Evolutionary conservation across 2,888 invertebrate species (phyloP).

Genomic region (Agriopis marginaria): DNA sequence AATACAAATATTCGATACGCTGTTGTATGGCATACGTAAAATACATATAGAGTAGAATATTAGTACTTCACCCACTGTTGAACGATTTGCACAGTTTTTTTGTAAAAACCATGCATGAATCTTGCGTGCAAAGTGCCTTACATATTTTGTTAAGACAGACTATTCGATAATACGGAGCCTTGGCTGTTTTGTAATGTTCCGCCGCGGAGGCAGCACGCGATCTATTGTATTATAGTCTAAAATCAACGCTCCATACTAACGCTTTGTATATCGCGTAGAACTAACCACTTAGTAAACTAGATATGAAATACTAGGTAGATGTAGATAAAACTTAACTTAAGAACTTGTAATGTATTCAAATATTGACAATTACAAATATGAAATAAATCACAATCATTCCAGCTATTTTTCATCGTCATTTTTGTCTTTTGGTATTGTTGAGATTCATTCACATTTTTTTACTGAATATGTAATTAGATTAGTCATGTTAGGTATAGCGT

Average conservation of each 20-base stretch:
- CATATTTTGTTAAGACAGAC: not conserved
- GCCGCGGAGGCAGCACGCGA: slow-evolving; percentile 14
- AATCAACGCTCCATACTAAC: not conserved
- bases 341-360: slow-evolving; percentile 7
- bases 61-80: not conserved
- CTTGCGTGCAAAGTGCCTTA: slow-evolving; percentile 1
- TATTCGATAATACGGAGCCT: slow-evolving; percentile 3
- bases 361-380: not conserved
- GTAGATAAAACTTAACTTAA: slow-evolving; percentile 8
- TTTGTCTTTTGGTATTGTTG: not conserved
- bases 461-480: not conserved
- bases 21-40: not conserved
- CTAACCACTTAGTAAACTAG: slow-evolving; percentile 6
- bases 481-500: not conserved
- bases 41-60: not conserved
- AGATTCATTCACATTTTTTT: not conserved
- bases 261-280: slow-evolving; percentile 27
- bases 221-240: not conserved
- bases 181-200: slow-evolving; percentile 5
- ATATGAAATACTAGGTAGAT: slow-evolving; percentile 13
- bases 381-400: slow-evolving; percentile 8
- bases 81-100: not conserved
- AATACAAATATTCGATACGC: too few relatives aligned
- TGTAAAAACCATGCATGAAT: not conserved
- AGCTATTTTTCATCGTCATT: not conserved